phyloP scores from a whole-genome alignment of 2,113 vertebrate genomes.

The Pelmatolapia mariae region DNA sequence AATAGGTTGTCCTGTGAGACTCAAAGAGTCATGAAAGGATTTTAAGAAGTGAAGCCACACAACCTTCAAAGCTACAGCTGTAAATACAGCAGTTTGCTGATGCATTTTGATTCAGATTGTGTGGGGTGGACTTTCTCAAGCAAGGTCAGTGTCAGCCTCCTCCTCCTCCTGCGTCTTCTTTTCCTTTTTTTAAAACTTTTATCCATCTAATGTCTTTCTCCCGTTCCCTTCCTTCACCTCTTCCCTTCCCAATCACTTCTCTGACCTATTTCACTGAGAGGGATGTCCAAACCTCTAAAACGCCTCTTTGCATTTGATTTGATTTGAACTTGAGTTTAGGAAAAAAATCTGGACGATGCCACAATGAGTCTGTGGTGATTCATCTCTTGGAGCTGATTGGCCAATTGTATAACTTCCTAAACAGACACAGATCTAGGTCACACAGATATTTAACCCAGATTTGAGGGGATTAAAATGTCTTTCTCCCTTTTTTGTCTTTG shows the following conservation, averaged over 20 bases:
- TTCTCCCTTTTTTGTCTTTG: neutral
- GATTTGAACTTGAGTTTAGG: neutral
- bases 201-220: neutral
- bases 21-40: neutral
- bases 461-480: neutral
- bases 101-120: neutral
- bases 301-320: neutral
- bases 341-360: conserved; percentile 1
- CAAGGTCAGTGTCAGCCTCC: neutral
- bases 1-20: neutral
- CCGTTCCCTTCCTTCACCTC: neutral
- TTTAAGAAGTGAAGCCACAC: neutral
- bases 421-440: conserved; percentile 18
- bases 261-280: neutral
- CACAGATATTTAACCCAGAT: conserved; percentile 4
- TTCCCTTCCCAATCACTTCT: neutral
- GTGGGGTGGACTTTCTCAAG: neutral
- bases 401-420: conserved; percentile 9
- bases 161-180: neutral
- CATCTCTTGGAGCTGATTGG: conserved; percentile 5
- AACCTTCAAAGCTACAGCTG: neutral
- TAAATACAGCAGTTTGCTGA: neutral
- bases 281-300: neutral
- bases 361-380: neutral
- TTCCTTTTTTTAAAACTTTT: neutral